Percentiles rank a stretch among this genome's conserved stretches.
phyloP scores from a whole-genome alignment of 2,113 vertebrate genomes.

The Cyanistes caeruleus region DNA sequence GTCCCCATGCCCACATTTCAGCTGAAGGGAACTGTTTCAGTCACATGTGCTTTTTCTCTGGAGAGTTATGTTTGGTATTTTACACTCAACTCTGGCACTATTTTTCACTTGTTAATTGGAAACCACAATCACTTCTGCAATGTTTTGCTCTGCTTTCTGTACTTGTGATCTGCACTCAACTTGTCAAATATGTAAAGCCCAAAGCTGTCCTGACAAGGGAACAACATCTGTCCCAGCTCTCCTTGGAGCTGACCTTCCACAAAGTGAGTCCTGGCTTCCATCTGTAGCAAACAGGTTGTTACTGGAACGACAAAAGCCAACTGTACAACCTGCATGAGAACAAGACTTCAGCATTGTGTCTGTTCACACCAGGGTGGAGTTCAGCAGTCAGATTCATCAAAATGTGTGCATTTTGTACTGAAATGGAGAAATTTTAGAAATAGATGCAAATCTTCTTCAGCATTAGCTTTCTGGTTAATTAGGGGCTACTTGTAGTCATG shows the following conservation, averaged over 20 bases:
- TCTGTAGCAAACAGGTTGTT: rapidly evolving
- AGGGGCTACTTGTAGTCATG: background rate
- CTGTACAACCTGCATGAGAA: background rate
- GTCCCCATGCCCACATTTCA: conserved; percentile 17
- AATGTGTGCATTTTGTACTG: background rate
- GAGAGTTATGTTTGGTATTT: conserved; percentile 21
- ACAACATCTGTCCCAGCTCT: background rate
- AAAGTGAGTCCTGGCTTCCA: background rate
- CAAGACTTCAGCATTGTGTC: background rate
- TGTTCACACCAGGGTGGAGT: background rate
- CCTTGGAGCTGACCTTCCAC: background rate
- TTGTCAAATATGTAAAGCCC: background rate
- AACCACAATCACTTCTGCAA: background rate
- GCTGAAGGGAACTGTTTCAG: conserved; percentile 17
- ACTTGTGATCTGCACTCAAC: background rate
- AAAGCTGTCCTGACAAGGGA: background rate
- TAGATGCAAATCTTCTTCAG: background rate
- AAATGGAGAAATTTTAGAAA: background rate
- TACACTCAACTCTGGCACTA: background rate
- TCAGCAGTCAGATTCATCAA: background rate
- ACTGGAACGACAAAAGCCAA: background rate
- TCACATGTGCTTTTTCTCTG: conserved; percentile 26
- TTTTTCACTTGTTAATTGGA: conserved; percentile 33
- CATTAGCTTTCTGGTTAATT: background rate
- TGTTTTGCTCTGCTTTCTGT: background rate